Evolutionary conservation across 2,797 vertebrate species (phyloP).

Genomic region (Petrocephalus schoutedeni): DNA sequence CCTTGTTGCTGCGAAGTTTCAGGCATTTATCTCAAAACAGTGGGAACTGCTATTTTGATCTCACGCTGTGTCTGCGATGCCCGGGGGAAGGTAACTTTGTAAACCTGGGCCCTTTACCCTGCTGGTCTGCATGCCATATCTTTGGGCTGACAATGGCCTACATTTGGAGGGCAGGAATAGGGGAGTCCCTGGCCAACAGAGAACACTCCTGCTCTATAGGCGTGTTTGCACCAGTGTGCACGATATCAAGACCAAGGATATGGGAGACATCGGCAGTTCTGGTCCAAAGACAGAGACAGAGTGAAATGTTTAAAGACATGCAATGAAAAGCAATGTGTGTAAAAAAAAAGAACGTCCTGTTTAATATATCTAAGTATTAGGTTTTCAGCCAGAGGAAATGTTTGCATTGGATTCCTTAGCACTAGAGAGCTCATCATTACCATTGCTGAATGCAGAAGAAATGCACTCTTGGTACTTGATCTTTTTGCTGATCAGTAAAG

Average conservation of each 20-base stretch:
- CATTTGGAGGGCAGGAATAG: neutral
- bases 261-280: neutral
- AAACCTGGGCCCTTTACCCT: neutral
- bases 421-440: neutral
- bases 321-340: neutral
- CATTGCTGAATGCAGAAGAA: neutral
- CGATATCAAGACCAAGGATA: neutral
- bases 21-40: neutral
- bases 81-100: slow-evolving; percentile 6
- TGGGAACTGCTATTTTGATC: neutral
- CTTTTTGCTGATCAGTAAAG: neutral
- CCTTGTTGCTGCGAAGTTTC: neutral
- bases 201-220: neutral
- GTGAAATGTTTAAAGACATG: neutral
- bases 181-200: neutral
- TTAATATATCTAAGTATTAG: neutral
- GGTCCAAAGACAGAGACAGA: neutral
- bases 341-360: neutral
- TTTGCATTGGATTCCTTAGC: neutral
- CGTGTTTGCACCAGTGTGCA: neutral
- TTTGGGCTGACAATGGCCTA: neutral
- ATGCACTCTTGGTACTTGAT: neutral
- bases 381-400: neutral
- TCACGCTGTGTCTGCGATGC: neutral
- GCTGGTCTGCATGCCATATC: neutral